Conservation (phyloP, 2,797 vertebrate genomes). For the Gymnothorax reevesii region DNA sequence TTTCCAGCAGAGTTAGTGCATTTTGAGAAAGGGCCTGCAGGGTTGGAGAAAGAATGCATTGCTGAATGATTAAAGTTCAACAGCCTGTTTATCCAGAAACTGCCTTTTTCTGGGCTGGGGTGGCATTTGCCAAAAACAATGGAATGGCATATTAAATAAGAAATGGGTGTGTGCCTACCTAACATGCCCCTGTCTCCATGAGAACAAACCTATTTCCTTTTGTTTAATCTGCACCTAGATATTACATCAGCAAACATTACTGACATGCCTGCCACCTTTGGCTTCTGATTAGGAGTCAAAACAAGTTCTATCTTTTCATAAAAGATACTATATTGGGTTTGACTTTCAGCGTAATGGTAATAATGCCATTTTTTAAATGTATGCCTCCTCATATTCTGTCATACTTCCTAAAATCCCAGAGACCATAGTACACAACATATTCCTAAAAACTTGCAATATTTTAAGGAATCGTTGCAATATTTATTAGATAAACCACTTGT, state of each 20-base stretch:
- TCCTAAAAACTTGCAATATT: no score
- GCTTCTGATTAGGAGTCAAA: neutral
- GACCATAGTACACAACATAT: no score
- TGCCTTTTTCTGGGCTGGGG: slow-evolving; percentile 65
- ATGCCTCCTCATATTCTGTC: neutral
- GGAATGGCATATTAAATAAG: slow-evolving; percentile 70
- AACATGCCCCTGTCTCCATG: slow-evolving; percentile 34
- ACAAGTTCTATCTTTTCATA: slow-evolving; percentile 8
- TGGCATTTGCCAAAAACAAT: slow-evolving; percentile 75
- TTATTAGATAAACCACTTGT: no score
- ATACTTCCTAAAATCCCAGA: neutral
- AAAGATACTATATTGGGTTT: neutral
- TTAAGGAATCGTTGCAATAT: no score
- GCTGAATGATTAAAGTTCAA: slow-evolving; percentile 38
- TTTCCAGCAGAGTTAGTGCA: slow-evolving; percentile 12
- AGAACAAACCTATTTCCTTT: slow-evolving; percentile 27
- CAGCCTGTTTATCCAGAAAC: slow-evolving; percentile 41
- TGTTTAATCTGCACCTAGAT: slow-evolving; percentile 40
- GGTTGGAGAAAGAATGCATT: slow-evolving; percentile 35
- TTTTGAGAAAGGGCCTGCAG: slow-evolving; percentile 9
- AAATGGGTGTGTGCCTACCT: slow-evolving; percentile 70
- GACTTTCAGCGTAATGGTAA: neutral
- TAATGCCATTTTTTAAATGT: neutral
- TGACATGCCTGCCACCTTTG: slow-evolving; percentile 2
- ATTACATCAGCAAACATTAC: slow-evolving; percentile 40